Conservation (phyloP, 2,797 vertebrate species). For the Esox lucius region DNA sequence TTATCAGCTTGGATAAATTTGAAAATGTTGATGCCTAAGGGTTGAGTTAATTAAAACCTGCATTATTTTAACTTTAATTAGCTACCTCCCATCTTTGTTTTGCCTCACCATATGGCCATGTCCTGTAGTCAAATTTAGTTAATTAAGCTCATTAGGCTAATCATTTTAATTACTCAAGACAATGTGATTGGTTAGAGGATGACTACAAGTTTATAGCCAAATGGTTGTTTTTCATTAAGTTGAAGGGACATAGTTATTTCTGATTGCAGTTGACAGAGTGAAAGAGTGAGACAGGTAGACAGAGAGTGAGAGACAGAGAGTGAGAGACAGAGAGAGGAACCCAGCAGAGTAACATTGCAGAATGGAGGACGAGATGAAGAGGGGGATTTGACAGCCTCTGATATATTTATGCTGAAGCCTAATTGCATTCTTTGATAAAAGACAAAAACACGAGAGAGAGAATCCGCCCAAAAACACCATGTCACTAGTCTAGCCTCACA, state of each 20-base stretch:
- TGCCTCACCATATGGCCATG: conserved; percentile 99
- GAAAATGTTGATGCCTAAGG: conserved; percentile 99
- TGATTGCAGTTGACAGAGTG: conserved; percentile 89
- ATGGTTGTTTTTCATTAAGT: conserved; percentile 99
- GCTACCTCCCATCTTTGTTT: conserved; percentile 99
- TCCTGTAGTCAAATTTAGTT: conserved; percentile 99
- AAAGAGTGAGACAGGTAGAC: background rate
- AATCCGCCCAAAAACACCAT: conserved; percentile 77
- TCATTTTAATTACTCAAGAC: conserved; percentile 99
- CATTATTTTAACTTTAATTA: conserved; percentile 99
- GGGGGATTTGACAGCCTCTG: conserved; percentile 93
- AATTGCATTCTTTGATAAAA: conserved; percentile 98
- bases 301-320: too few species aligned
- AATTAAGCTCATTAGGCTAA: conserved; percentile 99
- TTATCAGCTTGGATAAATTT: conserved; percentile 99
- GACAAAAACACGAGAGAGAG: conserved; percentile 25
- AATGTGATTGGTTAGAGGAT: conserved; percentile 99
- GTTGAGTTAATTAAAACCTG: conserved; percentile 99
- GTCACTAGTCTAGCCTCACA: conserved; percentile 84
- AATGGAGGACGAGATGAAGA: conserved; percentile 72
- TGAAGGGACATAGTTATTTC: conserved; percentile 99
- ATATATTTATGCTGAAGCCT: conserved; percentile 99
- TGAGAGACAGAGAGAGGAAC: background rate
- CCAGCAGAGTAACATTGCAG: conserved; percentile 71
- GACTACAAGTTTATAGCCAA: conserved; percentile 99